Conservation (phyloP, 2,888 invertebrate species). For the Pterobdella sp. region DNA sequence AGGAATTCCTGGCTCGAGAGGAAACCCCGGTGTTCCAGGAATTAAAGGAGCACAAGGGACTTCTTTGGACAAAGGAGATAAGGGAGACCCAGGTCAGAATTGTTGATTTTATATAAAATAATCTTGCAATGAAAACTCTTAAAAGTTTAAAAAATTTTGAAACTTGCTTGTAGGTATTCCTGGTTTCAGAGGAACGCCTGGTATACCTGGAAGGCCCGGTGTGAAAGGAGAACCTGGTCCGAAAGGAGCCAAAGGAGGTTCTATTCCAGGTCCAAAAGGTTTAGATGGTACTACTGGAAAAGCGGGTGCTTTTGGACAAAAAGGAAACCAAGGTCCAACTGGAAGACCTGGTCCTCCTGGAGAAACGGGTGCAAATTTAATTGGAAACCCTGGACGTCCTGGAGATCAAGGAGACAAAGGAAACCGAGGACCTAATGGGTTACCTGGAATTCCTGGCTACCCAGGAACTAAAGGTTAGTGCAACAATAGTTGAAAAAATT, state of each 20-base stretch:
- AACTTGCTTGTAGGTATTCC: conserved; percentile 16
- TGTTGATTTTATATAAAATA: no score
- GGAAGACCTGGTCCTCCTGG: conserved; percentile 21
- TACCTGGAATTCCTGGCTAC: not conserved
- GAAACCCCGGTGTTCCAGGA: conserved; percentile 10
- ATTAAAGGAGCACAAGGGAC: not conserved
- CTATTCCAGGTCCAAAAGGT: conserved; percentile 6
- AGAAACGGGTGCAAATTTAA: conserved; percentile 1
- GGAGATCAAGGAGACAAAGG: conserved; percentile 36
- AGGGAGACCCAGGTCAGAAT: conserved; percentile 30
- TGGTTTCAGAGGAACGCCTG: conserved; percentile 1
- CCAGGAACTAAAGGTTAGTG: conserved; percentile 13
- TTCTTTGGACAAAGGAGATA: conserved; percentile 22
- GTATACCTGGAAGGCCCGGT: conserved; percentile 9
- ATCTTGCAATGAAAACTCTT: no score
- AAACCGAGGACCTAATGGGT: not conserved
- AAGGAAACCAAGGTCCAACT: conserved; percentile 9
- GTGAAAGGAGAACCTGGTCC: not conserved
- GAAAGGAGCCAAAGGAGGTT: not conserved
- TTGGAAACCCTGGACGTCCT: not conserved
- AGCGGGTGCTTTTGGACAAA: conserved; percentile 10
- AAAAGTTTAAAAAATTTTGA: no score
- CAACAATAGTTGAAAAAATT: not conserved
- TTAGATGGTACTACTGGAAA: conserved; percentile 4
- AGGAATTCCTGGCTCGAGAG: conserved; percentile 23